Percentiles rank a stretch among this genome's conserved stretches.
Evolutionary conservation across 2,113 vertebrate species (phyloP).

Genomic region (Epinephelus fuscoguttatus): DNA sequence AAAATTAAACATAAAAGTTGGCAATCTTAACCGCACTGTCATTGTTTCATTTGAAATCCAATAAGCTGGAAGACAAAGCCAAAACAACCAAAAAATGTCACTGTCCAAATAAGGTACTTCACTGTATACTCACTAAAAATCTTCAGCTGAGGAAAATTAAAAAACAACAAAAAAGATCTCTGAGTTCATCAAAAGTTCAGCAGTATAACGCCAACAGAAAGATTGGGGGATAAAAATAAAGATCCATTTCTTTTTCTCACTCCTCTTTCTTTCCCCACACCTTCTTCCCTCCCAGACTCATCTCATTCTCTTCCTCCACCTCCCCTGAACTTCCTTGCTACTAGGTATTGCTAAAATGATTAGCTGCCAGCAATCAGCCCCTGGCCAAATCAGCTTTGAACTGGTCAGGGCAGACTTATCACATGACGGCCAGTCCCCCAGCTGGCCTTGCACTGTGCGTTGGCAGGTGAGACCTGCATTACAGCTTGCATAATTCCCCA

Average conservation of each 20-base stretch:
- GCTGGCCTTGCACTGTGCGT: slow-evolving; percentile 63
- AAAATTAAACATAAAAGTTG: slow-evolving; percentile 11
- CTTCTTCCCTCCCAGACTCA: slow-evolving; percentile 29
- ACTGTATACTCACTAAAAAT: slow-evolving; percentile 31
- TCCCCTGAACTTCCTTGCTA: slow-evolving; percentile 63
- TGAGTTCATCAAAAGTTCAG: slow-evolving; percentile 76
- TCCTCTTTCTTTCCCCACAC: background rate
- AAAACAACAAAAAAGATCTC: slow-evolving; percentile 28
- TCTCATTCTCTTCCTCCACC: slow-evolving; percentile 33
- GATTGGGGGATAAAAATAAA: slow-evolving; percentile 44
- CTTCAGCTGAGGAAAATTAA: slow-evolving; percentile 51
- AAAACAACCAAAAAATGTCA: slow-evolving; percentile 22
- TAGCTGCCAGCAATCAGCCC: slow-evolving; percentile 83
- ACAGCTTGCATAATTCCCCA: slow-evolving; percentile 84
- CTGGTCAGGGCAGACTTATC: slow-evolving; percentile 84
- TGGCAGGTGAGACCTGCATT: slow-evolving; percentile 83
- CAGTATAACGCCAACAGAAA: slow-evolving; percentile 51
- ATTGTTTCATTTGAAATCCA: slow-evolving; percentile 20
- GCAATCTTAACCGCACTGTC: background rate
- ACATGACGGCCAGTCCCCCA: slow-evolving; percentile 80
- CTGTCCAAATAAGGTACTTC: background rate
- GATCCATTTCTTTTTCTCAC: slow-evolving; percentile 13
- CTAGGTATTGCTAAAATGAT: slow-evolving; percentile 85
- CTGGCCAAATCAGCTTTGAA: slow-evolving; percentile 84
- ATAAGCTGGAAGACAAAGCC: background rate